Percentiles rank a stretch among this genome's conserved stretches.
Evolutionary conservation across 2,113 vertebrate species (phyloP).

Genomic region (Epinephelus fuscoguttatus): DNA sequence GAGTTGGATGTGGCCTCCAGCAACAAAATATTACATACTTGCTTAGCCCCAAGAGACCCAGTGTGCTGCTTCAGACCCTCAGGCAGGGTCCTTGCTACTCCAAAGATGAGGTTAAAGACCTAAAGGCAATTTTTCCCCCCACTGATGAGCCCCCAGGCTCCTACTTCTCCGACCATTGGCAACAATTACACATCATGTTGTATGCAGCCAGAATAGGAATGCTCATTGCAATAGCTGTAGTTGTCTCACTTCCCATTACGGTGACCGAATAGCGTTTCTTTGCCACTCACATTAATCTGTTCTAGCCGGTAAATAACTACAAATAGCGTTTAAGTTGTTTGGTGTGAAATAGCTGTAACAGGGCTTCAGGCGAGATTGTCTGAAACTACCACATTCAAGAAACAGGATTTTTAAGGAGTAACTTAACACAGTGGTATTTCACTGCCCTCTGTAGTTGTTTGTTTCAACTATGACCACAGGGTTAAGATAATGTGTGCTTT

Average conservation of each 20-base stretch:
- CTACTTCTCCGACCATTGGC: not conserved
- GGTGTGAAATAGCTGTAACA: slow-evolving; percentile 3
- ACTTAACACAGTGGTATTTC: not conserved
- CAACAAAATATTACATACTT: slow-evolving; percentile 23
- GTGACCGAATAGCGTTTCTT: slow-evolving; percentile 3
- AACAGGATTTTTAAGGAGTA: not conserved
- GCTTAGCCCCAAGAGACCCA: not conserved
- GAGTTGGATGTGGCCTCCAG: slow-evolving; percentile 26
- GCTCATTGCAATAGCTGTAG: not conserved
- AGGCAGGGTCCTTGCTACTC: slow-evolving; percentile 29
- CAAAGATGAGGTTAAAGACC: slow-evolving; percentile 15
- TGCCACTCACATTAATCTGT: not conserved
- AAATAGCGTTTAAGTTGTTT: slow-evolving; percentile 2
- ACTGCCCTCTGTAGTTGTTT: not conserved
- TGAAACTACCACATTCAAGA: not conserved
- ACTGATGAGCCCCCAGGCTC: slow-evolving; percentile 4
- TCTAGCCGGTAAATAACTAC: not conserved
- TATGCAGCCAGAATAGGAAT: slow-evolving; percentile 7
- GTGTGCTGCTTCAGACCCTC: slow-evolving; percentile 12
- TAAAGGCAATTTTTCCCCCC: slow-evolving; percentile 5
- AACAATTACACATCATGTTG: slow-evolving; percentile 29
- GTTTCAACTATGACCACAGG: not conserved
- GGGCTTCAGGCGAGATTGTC: not conserved
- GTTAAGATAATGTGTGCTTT: not conserved
- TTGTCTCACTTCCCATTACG: slow-evolving; percentile 7